Percentiles rank a stretch among this genome's conserved stretches.
Evolutionary conservation across 2,888 invertebrate species (phyloP).

Genomic region (Magallana nippona): DNA sequence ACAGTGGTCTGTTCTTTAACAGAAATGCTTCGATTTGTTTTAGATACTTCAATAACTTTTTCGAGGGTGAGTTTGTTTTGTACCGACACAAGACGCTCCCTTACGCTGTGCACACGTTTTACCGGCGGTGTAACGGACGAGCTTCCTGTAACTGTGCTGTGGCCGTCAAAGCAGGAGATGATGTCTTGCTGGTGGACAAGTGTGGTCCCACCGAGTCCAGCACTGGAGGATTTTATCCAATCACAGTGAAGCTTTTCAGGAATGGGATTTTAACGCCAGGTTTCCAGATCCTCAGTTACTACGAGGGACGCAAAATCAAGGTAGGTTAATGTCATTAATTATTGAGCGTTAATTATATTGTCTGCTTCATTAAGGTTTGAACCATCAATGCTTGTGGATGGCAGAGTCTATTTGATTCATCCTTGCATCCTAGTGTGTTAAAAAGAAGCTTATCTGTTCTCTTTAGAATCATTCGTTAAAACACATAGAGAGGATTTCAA

Average conservation of each 20-base stretch:
- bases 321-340: background rate
- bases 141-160: conserved; percentile 68
- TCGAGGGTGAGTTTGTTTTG: conserved; percentile 60
- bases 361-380: too few species aligned
- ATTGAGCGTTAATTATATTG: background rate
- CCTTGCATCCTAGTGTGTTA: too few species aligned
- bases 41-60: conserved; percentile 56
- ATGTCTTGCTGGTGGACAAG: conserved; percentile 60
- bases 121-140: conserved; percentile 43
- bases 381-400: too few species aligned
- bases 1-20: too few species aligned
- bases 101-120: conserved; percentile 56
- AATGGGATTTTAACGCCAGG: conserved; percentile 59
- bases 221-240: conserved; percentile 44
- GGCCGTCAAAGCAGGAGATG: conserved; percentile 59
- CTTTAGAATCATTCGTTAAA: too few species aligned
- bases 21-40: conserved; percentile 7
- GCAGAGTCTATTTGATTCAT: too few species aligned
- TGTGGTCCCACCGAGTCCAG: conserved; percentile 52
- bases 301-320: conserved; percentile 44
- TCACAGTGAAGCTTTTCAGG: conserved; percentile 45
- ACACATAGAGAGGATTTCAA: too few species aligned
- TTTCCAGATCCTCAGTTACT: conserved; percentile 41
- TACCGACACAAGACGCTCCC: conserved; percentile 62
- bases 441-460: too few species aligned